Conservation (phyloP, 2,113 vertebrate species). For the Vidua chalybeata region DNA sequence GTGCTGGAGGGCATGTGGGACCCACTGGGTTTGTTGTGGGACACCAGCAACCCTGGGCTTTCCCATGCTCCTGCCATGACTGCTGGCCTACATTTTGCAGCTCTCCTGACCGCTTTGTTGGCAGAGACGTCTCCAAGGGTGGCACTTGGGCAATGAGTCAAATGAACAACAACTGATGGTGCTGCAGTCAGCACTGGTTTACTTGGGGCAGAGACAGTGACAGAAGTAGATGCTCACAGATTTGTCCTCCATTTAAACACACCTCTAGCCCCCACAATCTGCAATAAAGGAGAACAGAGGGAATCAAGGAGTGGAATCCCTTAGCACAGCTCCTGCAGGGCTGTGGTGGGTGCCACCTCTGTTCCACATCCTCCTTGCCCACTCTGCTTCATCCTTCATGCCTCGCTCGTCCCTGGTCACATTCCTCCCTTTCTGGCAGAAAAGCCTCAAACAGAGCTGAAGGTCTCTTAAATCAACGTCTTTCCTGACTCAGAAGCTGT, state of each 20-base stretch:
- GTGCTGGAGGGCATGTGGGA: not conserved
- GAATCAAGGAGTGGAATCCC: not conserved
- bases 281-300: not conserved
- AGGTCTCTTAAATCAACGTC: constrained; percentile 57
- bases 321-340: not conserved
- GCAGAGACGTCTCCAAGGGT: not conserved
- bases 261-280: not conserved
- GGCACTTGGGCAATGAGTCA: not conserved
- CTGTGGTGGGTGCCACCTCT: not conserved
- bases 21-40: not conserved
- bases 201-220: fast-evolving
- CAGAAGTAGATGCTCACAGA: not conserved
- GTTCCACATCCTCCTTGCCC: not conserved
- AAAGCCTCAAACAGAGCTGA: not conserved
- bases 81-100: not conserved
- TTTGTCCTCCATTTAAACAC: not conserved
- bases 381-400: not conserved
- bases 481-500: constrained; percentile 41
- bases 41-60: not conserved
- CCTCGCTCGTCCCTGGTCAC: not conserved
- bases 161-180: not conserved
- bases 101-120: not conserved
- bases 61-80: not conserved
- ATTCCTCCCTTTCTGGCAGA: not conserved
- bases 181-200: not conserved